Evolutionary conservation across 1,140 invertebrate genomes (phyloP).

Genomic region (Drosophila erecta): DNA sequence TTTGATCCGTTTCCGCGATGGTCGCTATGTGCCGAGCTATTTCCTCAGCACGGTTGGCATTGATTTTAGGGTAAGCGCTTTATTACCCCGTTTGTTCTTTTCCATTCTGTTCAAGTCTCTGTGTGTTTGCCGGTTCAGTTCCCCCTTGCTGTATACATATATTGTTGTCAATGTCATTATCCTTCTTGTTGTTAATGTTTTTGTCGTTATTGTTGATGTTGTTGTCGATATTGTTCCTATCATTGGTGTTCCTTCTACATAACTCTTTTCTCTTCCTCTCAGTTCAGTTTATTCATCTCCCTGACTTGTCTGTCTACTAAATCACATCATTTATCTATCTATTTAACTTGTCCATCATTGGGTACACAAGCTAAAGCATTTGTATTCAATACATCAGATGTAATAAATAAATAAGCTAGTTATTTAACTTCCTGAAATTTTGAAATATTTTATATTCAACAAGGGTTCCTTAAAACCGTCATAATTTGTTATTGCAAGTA

Average conservation of each 20-base stretch:
- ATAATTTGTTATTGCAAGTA: no score
- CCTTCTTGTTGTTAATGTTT: constrained; percentile 12
- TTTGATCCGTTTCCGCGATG: constrained; percentile 93
- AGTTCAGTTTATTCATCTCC: constrained; percentile 8
- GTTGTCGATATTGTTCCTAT: constrained; percentile 51
- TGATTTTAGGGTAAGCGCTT: constrained; percentile 93
- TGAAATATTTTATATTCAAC: no score
- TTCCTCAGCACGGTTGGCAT: constrained; percentile 98
- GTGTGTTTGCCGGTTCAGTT: constrained; percentile 16
- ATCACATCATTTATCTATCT: constrained; percentile 18
- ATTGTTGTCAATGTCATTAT: constrained; percentile 18
- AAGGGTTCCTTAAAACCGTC: no score
- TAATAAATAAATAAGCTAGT: no score
- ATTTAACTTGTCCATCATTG: constrained; percentile 23
- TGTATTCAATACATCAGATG: not conserved
- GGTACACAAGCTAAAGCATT: constrained; percentile 3
- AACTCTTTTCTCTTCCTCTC: constrained; percentile 51
- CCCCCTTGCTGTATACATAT: constrained; percentile 2
- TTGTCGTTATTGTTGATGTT: constrained; percentile 17
- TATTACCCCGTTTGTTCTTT: constrained; percentile 24
- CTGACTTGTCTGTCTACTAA: constrained; percentile 21
- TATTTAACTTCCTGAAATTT: no score
- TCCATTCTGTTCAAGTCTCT: constrained; percentile 9
- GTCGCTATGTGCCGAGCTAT: constrained; percentile 93
- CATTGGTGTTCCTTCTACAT: constrained; percentile 49